These are phyloP conservation scores for Oncorhynchus keta DNA, from an alignment of 2,113 vertebrate genomes.

Conservation along the genomic window DNA sequence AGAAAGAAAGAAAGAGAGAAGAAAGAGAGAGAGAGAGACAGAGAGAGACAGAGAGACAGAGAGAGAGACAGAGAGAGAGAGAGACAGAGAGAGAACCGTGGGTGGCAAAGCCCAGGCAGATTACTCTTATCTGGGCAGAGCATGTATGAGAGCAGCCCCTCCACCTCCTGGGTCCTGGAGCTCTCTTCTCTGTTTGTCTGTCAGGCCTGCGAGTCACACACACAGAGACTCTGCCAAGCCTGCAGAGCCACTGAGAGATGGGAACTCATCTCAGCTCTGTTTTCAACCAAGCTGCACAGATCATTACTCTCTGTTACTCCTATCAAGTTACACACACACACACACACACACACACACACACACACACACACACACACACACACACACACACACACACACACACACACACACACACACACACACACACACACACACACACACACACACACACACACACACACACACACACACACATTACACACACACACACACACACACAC, in stretches of 20 bases:
- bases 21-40: too few relatives aligned
- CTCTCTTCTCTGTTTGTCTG: constrained; percentile 46
- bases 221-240: constrained; percentile 43
- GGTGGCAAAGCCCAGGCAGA: constrained; percentile 71
- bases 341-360: too few relatives aligned
- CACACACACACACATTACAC: not conserved
- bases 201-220: constrained; percentile 47
- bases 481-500: too few relatives aligned
- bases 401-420: not conserved
- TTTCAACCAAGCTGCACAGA: constrained; percentile 47
- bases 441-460: not conserved
- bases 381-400: not conserved
- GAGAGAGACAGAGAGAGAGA: too few relatives aligned
- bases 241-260: constrained; percentile 38
- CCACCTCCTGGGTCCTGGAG: constrained; percentile 63
- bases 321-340: not conserved
- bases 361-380: too few relatives aligned
- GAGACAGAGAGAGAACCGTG: constrained; percentile 27
- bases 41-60: too few relatives aligned
- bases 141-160: constrained; percentile 70
- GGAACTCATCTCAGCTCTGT: constrained; percentile 12
- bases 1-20: constrained; percentile 25
- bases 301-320: constrained; percentile 26
- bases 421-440: too few relatives aligned
- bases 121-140: constrained; percentile 76